phyloP scores from a whole-genome alignment of 2,113 vertebrate genomes.

The Cranoglanis bouderius region DNA sequence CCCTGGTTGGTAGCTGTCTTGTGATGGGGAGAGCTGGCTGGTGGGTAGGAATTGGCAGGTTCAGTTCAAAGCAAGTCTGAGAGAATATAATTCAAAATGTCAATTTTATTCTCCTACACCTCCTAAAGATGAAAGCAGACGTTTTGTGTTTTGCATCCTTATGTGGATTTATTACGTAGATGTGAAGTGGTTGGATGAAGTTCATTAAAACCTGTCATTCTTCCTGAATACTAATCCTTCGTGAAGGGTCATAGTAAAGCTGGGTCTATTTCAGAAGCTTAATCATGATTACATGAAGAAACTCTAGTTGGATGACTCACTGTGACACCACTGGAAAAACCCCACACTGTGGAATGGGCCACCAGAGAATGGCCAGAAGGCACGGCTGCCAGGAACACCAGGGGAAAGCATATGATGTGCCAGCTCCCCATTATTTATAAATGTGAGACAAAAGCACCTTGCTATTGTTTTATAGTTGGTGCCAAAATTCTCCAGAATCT shows the following conservation, averaged over 20 bases:
- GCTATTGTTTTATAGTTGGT: not conserved
- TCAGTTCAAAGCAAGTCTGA: not conserved
- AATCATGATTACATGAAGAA: not conserved
- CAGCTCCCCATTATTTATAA: slow-evolving; percentile 20
- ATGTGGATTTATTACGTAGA: not conserved
- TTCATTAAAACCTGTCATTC: not conserved
- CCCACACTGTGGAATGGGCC: too few species aligned
- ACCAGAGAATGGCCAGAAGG: not conserved
- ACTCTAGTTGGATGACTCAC: not conserved
- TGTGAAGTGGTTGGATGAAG: not conserved
- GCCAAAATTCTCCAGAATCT: not conserved
- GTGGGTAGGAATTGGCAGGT: not conserved
- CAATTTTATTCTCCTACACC: not conserved
- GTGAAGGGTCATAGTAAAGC: not conserved
- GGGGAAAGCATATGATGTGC: not conserved
- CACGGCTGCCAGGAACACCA: not conserved
- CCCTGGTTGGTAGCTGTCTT: not conserved
- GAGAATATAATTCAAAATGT: not conserved
- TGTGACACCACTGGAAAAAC: not conserved
- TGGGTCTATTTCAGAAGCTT: not conserved
- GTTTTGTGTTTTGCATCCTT: not conserved
- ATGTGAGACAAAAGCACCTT: not conserved
- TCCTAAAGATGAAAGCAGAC: not conserved
- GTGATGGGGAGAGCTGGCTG: not conserved
- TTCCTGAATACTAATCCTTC: not conserved